phyloP scores from a whole-genome alignment of 2,888 invertebrate genomes.

The Eurytoma californica region DNA sequence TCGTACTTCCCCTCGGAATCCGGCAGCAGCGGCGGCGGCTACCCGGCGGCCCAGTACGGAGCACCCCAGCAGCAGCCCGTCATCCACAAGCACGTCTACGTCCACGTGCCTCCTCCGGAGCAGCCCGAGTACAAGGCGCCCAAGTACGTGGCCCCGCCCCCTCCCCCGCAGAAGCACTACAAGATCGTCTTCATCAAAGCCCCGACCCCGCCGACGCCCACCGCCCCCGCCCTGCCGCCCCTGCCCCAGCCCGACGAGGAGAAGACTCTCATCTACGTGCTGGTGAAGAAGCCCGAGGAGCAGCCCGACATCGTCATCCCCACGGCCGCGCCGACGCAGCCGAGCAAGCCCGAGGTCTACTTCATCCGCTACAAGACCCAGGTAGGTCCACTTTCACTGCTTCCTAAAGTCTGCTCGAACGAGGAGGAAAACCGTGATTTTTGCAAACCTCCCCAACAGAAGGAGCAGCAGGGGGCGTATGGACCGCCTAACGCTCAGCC shows the following conservation, averaged over 20 bases:
- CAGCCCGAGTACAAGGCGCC: slow-evolving; percentile 83
- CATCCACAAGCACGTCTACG: slow-evolving; percentile 93
- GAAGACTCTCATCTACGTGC: slow-evolving; percentile 91
- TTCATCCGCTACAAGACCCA: slow-evolving; percentile 93
- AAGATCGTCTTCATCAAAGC: slow-evolving; percentile 90
- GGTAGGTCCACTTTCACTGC: slow-evolving; percentile 77
- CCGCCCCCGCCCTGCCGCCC: slow-evolving; percentile 75
- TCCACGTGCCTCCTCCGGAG: slow-evolving; percentile 92
- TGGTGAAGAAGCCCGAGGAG: slow-evolving; percentile 92
- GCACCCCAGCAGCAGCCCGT: slow-evolving; percentile 82
- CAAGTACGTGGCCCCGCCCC: slow-evolving; percentile 76
- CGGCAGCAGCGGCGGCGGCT: slow-evolving; percentile 56
- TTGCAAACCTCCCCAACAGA: slow-evolving; percentile 59
- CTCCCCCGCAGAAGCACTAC: slow-evolving; percentile 86
- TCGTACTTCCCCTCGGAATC: slow-evolving; percentile 59
- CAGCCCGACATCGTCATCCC: slow-evolving; percentile 87
- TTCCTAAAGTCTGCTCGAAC: too few relatives aligned
- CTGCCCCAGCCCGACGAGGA: slow-evolving; percentile 90
- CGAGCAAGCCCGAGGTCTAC: slow-evolving; percentile 92
- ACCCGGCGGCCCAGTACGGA: slow-evolving; percentile 71
- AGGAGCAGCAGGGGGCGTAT: slow-evolving; percentile 69
- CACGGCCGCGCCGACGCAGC: slow-evolving; percentile 88
- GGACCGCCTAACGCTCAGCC: slow-evolving; percentile 72
- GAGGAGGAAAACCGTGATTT: too few relatives aligned
- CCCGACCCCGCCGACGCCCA: slow-evolving; percentile 76